A percentile compares a stretch with the other conserved stretches of the same genome.
These are phyloP conservation scores for Malthinus seriepunctatus DNA, from an alignment of 2,888 invertebrate species.

Conservation along the genomic window DNA sequence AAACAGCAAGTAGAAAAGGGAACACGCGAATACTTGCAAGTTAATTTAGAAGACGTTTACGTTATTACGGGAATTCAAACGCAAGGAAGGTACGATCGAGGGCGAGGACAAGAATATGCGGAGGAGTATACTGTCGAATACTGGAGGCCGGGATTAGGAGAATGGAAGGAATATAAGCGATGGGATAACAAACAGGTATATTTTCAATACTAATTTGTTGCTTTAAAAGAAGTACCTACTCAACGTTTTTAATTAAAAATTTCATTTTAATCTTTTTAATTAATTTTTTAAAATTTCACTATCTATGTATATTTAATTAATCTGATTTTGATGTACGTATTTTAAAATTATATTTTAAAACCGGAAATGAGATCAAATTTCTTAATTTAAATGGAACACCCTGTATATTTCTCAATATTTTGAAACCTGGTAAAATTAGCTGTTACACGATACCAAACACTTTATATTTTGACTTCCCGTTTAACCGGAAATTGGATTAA, in stretches of 20 bases:
- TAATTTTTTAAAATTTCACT: neutral
- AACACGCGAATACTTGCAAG: constrained; percentile 68
- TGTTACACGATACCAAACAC: too few relatives aligned
- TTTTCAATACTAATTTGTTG: neutral
- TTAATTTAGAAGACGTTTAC: constrained; percentile 64
- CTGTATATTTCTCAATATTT: too few relatives aligned
- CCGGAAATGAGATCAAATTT: too few relatives aligned
- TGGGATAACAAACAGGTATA: constrained; percentile 69
- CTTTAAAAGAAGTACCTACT: too few relatives aligned
- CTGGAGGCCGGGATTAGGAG: constrained; percentile 63
- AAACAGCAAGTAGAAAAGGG: constrained; percentile 66
- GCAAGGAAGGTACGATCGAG: constrained; percentile 77
- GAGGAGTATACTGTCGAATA: constrained; percentile 74
- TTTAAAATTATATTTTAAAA: neutral
- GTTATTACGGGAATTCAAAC: constrained; percentile 74
- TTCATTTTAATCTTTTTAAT: too few relatives aligned
- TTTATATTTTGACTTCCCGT: too few relatives aligned
- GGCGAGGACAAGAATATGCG: constrained; percentile 74
- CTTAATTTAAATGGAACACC: too few relatives aligned
- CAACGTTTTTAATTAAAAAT: too few relatives aligned
- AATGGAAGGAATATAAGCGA: constrained; percentile 68
- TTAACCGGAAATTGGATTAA: too few relatives aligned
- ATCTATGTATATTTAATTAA: neutral
- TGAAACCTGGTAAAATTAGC: too few relatives aligned
- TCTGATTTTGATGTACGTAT: neutral